phyloP scores from a whole-genome alignment of 2,888 invertebrate species.

The Drosophila neotestacea region DNA sequence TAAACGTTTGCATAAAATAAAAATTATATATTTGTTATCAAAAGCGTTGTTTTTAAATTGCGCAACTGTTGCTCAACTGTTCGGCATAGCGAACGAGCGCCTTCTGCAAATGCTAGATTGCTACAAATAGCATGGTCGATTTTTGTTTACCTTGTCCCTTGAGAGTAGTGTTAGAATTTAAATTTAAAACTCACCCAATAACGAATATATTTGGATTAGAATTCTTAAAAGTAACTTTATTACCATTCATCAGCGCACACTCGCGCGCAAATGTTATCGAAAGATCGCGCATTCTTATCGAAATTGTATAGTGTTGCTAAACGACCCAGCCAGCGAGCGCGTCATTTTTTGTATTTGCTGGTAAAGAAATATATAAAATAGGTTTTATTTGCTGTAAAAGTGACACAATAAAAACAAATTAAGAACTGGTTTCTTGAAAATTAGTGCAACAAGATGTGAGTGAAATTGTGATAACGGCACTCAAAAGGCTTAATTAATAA shows the following conservation, averaged over 20 bases:
- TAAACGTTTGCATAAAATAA: slow-evolving; percentile 43
- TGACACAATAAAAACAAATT: not conserved
- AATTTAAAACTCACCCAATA: too few relatives aligned
- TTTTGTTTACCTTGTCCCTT: not conserved
- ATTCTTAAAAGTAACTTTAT: not conserved
- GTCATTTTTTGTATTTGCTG: slow-evolving; percentile 33
- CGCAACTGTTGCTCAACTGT: slow-evolving; percentile 31
- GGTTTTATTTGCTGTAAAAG: too few relatives aligned
- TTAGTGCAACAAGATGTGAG: slow-evolving; percentile 37
- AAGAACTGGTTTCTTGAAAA: not conserved
- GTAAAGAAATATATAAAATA: not conserved
- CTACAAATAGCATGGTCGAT: not conserved
- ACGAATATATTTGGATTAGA: not conserved
- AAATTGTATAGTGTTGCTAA: slow-evolving; percentile 41
- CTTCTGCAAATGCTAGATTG: not conserved
- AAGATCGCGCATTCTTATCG: not conserved
- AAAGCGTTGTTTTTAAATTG: not conserved
- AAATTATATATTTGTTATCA: slow-evolving; percentile 50
- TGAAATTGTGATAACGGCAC: not conserved
- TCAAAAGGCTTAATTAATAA: not conserved
- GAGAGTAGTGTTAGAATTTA: not conserved
- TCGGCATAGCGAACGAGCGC: slow-evolving; percentile 26
- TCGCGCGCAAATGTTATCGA: slow-evolving; percentile 11
- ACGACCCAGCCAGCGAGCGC: slow-evolving; percentile 14
- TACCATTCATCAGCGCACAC: not conserved